Conservation (phyloP, 2,113 vertebrate species). For the Tyrannus savana region DNA sequence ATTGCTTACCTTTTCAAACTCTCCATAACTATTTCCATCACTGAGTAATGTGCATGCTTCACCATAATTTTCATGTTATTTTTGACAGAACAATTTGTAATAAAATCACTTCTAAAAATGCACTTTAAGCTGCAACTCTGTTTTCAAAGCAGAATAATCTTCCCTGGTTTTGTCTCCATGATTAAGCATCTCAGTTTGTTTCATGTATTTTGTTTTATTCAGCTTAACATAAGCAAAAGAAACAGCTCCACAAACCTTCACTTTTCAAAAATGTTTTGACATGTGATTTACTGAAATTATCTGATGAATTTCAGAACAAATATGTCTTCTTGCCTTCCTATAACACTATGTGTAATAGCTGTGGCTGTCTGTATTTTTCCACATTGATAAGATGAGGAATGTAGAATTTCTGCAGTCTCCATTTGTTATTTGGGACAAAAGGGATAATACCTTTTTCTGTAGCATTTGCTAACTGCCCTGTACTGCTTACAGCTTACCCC, state of each 20-base stretch:
- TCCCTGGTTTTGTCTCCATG: slow-evolving; percentile 64
- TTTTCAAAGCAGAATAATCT: slow-evolving; percentile 74
- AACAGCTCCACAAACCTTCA: background rate
- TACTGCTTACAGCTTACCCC: background rate
- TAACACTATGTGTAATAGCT: slow-evolving; percentile 55
- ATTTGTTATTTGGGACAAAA: slow-evolving; percentile 65
- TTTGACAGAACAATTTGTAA: slow-evolving; percentile 66
- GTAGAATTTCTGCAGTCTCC: slow-evolving; percentile 5
- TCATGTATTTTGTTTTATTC: slow-evolving; percentile 11
- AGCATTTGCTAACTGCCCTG: background rate
- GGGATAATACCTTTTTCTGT: slow-evolving; percentile 32
- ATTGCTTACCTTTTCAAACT: background rate
- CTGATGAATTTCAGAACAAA: slow-evolving; percentile 68
- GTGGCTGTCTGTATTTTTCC: slow-evolving; percentile 55
- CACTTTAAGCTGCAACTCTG: slow-evolving; percentile 66
- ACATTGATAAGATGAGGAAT: slow-evolving; percentile 50
- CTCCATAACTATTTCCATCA: background rate
- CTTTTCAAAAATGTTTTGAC: slow-evolving; percentile 54
- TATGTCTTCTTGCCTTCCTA: slow-evolving; percentile 60
- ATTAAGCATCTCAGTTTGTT: slow-evolving; percentile 66
- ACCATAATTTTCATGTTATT: slow-evolving; percentile 50
- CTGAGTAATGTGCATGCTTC: slow-evolving; percentile 58
- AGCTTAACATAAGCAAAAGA: slow-evolving; percentile 22
- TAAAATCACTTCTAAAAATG: slow-evolving; percentile 75
- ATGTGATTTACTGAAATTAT: slow-evolving; percentile 65